A percentile compares a stretch with the other conserved stretches of the same genome.
Evolutionary conservation across 2,888 invertebrate species (phyloP).

Genomic region (Pyralis farinalis): DNA sequence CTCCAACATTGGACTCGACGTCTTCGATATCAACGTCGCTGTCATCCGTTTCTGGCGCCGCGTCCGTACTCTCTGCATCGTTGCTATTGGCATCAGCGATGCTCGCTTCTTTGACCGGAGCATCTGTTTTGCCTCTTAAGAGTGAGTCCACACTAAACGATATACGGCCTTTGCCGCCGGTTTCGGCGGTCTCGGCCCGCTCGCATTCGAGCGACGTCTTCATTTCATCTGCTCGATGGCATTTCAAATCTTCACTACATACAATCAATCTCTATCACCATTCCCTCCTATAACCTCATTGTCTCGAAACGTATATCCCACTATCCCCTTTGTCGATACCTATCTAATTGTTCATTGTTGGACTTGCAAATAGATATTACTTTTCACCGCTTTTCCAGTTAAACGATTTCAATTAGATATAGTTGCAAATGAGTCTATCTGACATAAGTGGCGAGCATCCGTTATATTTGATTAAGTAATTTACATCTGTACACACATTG

Average conservation of each 20-base stretch:
- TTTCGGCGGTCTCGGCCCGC: constrained; percentile 71
- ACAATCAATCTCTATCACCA: background rate
- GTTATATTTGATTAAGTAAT: constrained; percentile 20
- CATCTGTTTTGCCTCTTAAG: constrained; percentile 61
- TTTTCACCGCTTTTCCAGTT: background rate
- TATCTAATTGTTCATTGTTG: background rate
- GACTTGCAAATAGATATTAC: background rate
- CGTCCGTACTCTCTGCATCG: constrained; percentile 62
- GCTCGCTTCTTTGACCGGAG: constrained; percentile 45
- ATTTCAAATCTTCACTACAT: constrained; percentile 37
- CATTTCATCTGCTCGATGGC: constrained; percentile 72
- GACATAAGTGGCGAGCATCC: constrained; percentile 13
- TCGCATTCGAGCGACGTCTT: constrained; percentile 78
- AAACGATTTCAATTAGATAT: constrained; percentile 3
- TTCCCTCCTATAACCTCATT: background rate
- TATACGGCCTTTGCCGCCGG: constrained; percentile 83
- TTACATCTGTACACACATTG: constrained; percentile 23
- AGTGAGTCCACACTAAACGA: constrained; percentile 88
- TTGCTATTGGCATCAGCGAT: constrained; percentile 51
- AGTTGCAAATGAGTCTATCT: constrained; percentile 14
- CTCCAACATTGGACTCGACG: constrained; percentile 61
- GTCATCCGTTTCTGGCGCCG: constrained; percentile 61
- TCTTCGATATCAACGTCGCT: constrained; percentile 77
- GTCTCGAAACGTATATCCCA: background rate
- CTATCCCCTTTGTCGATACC: background rate